A percentile compares a stretch with the other conserved stretches of the same genome.
phyloP scores from a whole-genome alignment of 2,888 invertebrate genomes.

The Hoplodrina blanda region DNA sequence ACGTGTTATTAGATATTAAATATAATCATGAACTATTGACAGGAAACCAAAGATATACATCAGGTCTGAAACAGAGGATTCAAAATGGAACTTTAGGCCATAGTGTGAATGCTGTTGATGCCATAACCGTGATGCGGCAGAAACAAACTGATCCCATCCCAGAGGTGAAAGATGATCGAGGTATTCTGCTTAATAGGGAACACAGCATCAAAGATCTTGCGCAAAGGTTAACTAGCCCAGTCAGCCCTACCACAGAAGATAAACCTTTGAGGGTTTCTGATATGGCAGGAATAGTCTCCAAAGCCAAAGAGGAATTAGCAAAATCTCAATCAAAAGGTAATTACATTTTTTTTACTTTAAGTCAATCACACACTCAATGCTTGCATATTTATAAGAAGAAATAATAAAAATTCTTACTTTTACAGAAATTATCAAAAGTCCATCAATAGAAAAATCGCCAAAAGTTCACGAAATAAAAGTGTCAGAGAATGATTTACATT shows the following conservation, averaged over 20 bases:
- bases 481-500: constrained; percentile 98
- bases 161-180: constrained; percentile 91
- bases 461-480: constrained; percentile 94
- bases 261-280: constrained; percentile 93
- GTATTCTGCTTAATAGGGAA: constrained; percentile 94
- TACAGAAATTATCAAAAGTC: constrained; percentile 93
- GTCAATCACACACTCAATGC: not conserved
- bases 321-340: constrained; percentile 95
- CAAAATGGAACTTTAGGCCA: constrained; percentile 91
- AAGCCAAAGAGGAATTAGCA: constrained; percentile 97
- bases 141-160: constrained; percentile 91
- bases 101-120: constrained; percentile 86
- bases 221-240: constrained; percentile 94
- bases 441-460: constrained; percentile 92
- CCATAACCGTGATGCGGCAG: constrained; percentile 83
- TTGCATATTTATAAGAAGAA: not conserved
- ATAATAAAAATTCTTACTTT: constrained; percentile 21
- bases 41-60: constrained; percentile 91
- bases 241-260: constrained; percentile 90
- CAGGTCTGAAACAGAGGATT: constrained; percentile 91
- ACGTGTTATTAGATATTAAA: constrained; percentile 7
- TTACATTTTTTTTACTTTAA: not conserved
- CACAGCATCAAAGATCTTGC: constrained; percentile 97
- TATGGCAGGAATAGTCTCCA: constrained; percentile 97
- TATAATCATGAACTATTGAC: constrained; percentile 40